Conservation (phyloP, 2,888 invertebrate genomes). For the Agrochola litura region DNA sequence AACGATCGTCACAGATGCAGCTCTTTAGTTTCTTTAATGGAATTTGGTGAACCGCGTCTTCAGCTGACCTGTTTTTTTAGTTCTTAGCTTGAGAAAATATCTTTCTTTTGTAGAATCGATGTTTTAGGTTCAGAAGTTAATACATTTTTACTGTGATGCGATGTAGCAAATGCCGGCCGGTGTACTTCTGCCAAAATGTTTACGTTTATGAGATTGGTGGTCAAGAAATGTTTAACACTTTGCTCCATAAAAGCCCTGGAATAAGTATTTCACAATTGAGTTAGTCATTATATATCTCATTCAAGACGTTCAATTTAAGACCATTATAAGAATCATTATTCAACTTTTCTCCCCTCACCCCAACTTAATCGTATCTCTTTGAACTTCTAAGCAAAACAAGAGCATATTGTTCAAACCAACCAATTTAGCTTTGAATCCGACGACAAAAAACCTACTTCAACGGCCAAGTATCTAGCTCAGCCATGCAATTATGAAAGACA, state of each 20-base stretch:
- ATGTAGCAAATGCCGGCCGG: not conserved
- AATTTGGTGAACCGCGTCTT: slow-evolving; percentile 65
- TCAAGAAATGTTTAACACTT: not conserved
- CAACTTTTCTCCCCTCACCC: slow-evolving; percentile 2
- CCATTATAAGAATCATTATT: slow-evolving; percentile 3
- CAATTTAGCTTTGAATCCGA: slow-evolving; percentile 12
- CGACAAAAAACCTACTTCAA: slow-evolving; percentile 23
- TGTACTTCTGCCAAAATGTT: not conserved
- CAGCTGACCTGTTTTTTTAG: slow-evolving; percentile 55
- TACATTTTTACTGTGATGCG: slow-evolving; percentile 1
- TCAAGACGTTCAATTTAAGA: slow-evolving; percentile 1
- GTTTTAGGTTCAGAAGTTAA: not conserved
- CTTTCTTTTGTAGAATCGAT: slow-evolving; percentile 4
- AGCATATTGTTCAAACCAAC: slow-evolving; percentile 20
- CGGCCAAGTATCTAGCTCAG: slow-evolving; percentile 47
- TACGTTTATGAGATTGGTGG: not conserved
- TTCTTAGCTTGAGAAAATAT: slow-evolving; percentile 24
- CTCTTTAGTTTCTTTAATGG: slow-evolving; percentile 67
- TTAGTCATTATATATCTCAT: not conserved
- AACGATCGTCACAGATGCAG: slow-evolving; percentile 70
- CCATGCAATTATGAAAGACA: slow-evolving; percentile 55
- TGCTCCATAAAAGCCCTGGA: not conserved
- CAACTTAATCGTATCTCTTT: slow-evolving; percentile 6
- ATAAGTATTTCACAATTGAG: not conserved
- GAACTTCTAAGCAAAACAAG: slow-evolving; percentile 10